phyloP scores from a whole-genome alignment of 2,113 vertebrate genomes.

The Oreochromis niloticus region DNA sequence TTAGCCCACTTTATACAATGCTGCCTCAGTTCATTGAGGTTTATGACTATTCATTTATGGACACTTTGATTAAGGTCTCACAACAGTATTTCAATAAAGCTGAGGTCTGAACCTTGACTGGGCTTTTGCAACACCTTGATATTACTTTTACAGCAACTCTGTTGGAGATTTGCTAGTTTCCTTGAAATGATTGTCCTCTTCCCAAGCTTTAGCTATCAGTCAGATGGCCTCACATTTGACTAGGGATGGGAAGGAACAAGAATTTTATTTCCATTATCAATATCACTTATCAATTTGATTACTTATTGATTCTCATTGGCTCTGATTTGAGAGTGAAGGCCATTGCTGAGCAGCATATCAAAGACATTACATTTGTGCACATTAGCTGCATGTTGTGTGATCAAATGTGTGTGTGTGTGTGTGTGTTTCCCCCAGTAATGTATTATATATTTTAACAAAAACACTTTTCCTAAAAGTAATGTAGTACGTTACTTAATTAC shows the following conservation, averaged over 20 bases:
- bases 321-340: background rate
- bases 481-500: background rate
- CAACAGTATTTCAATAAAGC: background rate
- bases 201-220: background rate
- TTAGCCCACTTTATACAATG: background rate
- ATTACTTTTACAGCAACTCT: background rate
- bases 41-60: background rate
- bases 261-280: background rate
- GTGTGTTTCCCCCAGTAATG: too few relatives aligned
- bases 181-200: background rate
- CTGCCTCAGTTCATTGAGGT: background rate
- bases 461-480: background rate
- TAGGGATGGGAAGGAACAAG: background rate
- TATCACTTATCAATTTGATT: background rate
- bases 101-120: background rate
- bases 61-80: background rate
- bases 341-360: background rate
- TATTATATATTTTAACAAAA: background rate
- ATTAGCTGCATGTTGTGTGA: background rate
- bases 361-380: background rate
- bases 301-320: background rate
- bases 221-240: background rate
- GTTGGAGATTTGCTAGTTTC: background rate
- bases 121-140: background rate
- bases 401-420: background rate